phyloP scores from a whole-genome alignment of 2,888 invertebrate genomes.

The Lucinisca nassula region DNA sequence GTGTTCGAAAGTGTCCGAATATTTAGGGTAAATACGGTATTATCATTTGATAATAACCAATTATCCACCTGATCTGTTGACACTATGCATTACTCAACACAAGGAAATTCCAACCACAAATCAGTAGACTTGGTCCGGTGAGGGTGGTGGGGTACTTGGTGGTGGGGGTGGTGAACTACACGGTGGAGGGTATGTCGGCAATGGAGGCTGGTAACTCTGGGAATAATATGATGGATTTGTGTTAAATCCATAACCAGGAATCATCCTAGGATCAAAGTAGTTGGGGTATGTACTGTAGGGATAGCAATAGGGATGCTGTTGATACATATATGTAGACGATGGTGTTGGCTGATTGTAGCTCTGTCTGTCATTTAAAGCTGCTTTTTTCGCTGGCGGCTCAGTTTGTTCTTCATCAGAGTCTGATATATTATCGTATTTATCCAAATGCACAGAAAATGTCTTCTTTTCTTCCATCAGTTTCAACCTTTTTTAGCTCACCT shows the following conservation, averaged over 20 bases:
- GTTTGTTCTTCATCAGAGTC: too few species aligned
- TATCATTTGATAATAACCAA: not conserved
- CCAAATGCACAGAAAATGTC: not conserved
- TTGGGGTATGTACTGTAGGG: not conserved
- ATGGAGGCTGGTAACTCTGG: not conserved
- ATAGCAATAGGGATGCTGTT: too few species aligned
- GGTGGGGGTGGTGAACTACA: not conserved
- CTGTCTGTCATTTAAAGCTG: not conserved
- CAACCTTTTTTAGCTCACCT: not conserved
- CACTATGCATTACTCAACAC: not conserved
- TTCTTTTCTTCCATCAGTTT: not conserved
- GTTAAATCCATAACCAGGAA: not conserved
- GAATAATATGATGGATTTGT: not conserved
- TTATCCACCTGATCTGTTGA: not conserved
- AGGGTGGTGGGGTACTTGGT: not conserved
- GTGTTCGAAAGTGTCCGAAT: too few species aligned
- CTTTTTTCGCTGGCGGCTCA: not conserved
- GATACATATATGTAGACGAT: not conserved
- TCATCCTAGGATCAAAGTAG: not conserved
- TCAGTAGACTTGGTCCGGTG: not conserved
- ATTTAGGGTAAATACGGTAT: too few species aligned
- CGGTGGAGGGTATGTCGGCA: not conserved
- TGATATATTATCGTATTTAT: not conserved
- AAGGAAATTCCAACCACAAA: not conserved
- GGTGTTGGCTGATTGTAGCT: not conserved